phyloP scores from a whole-genome alignment of 1,140 invertebrate species.

The Rhagoletis pomonella region DNA sequence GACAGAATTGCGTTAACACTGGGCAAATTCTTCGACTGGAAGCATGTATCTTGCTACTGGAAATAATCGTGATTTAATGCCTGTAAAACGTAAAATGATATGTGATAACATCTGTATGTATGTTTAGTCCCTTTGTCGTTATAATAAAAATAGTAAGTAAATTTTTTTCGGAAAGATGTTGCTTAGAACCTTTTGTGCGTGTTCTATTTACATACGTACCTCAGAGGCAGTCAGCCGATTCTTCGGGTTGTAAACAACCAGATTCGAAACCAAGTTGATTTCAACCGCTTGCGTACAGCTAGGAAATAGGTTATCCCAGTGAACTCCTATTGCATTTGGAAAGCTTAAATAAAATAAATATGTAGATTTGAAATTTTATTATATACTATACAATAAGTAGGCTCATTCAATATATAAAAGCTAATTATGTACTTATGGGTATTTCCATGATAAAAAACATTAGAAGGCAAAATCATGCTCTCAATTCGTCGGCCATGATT shows the following conservation, averaged over 20 bases:
- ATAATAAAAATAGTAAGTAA: too few species aligned
- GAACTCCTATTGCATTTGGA: constrained; percentile 82
- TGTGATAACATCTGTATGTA: neutral
- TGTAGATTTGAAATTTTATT: neutral
- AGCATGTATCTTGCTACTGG: constrained; percentile 3
- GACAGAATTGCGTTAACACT: too few species aligned
- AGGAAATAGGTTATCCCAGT: constrained; percentile 83
- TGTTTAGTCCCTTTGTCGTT: too few species aligned
- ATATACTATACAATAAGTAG: neutral
- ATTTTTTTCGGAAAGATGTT: too few species aligned
- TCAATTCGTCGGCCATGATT: too few species aligned
- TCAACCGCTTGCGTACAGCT: constrained; percentile 81
- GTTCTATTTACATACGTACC: constrained; percentile 75
- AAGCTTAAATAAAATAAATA: constrained; percentile 76
- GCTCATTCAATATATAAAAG: too few species aligned
- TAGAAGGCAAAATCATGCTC: too few species aligned
- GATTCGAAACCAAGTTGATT: constrained; percentile 84
- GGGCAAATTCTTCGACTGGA: too few species aligned
- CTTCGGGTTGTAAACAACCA: constrained; percentile 88
- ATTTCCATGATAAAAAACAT: too few species aligned
- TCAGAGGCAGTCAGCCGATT: constrained; percentile 87
- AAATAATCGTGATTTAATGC: constrained; percentile 66
- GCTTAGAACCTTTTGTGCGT: neutral
- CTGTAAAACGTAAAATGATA: constrained; percentile 49
- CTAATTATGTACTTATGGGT: too few species aligned